These are phyloP conservation scores for Oryzias dopingdopingensis DNA, from an alignment of 2,797 vertebrate genomes.

Conservation along the genomic window DNA sequence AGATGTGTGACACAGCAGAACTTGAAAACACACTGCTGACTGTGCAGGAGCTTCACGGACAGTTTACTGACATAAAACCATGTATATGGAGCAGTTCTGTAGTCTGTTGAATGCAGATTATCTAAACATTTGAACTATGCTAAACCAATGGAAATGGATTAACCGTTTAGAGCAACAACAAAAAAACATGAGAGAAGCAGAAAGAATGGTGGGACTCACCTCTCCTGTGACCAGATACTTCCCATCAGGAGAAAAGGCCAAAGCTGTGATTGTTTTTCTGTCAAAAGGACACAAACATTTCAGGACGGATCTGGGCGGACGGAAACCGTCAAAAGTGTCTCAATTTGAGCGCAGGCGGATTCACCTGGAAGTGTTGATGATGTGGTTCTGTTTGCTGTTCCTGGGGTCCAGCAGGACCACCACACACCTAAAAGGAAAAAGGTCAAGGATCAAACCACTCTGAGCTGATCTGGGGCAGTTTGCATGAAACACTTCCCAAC, in stretches of 20 bases:
- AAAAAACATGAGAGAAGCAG: neutral
- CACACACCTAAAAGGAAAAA: slow-evolving; percentile 81
- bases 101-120: neutral
- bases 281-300: slow-evolving; percentile 18
- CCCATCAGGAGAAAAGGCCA: slow-evolving; percentile 94
- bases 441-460: neutral
- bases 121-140: too few relatives aligned
- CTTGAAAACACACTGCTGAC: neutral
- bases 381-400: slow-evolving; percentile 90
- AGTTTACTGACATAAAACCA: neutral
- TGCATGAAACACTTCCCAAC: too few relatives aligned
- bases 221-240: slow-evolving; percentile 95
- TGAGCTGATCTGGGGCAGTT: neutral
- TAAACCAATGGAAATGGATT: neutral
- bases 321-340: neutral
- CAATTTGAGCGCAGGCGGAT: slow-evolving; percentile 12
- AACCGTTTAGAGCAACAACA: neutral
- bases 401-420: slow-evolving; percentile 91
- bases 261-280: slow-evolving; percentile 93
- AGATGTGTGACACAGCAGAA: slow-evolving; percentile 4
- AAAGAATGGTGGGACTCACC: slow-evolving; percentile 73
- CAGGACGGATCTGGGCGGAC: neutral
- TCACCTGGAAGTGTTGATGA: slow-evolving; percentile 92
- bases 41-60: too few relatives aligned
- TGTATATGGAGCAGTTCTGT: neutral